These are phyloP conservation scores for Drosophila falleni DNA, from an alignment of 2,888 invertebrate genomes.

Conservation along the genomic window DNA sequence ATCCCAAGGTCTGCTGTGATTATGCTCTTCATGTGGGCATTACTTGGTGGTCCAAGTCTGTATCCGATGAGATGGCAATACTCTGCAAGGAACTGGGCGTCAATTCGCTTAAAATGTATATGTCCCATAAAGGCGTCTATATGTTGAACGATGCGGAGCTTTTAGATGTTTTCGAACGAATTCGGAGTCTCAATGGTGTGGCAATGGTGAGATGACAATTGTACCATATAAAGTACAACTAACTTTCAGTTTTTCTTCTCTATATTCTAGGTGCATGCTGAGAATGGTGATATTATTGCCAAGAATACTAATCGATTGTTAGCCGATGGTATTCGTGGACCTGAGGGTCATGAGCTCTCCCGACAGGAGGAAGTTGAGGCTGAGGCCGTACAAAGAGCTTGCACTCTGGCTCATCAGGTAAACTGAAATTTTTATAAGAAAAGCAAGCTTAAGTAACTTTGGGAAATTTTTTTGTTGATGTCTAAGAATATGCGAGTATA, in stretches of 20 bases:
- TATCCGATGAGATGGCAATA: constrained; percentile 95
- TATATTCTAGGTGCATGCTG: constrained; percentile 93
- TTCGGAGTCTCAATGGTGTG: constrained; percentile 93
- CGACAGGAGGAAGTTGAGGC: constrained; percentile 99
- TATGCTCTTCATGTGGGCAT: constrained; percentile 97
- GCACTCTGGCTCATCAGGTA: constrained; percentile 97
- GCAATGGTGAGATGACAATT: constrained; percentile 87
- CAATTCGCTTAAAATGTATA: constrained; percentile 99
- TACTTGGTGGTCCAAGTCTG: constrained; percentile 93
- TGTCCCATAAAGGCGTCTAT: constrained; percentile 96
- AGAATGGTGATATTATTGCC: constrained; percentile 97
- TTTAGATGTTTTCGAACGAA: constrained; percentile 93
- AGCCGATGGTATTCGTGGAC: constrained; percentile 95
- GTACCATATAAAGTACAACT: background rate
- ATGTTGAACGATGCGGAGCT: constrained; percentile 96
- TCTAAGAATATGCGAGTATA: background rate
- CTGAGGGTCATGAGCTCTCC: constrained; percentile 97
- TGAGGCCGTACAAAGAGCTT: constrained; percentile 98
- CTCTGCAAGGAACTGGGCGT: constrained; percentile 94
- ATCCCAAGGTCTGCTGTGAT: constrained; percentile 99
- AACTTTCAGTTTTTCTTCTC: background rate
- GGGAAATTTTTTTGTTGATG: background rate
- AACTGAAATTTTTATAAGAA: background rate
- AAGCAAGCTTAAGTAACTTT: background rate
- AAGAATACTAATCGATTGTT: constrained; percentile 95